Base-by-base conservation (phyloP, 2,113 vertebrate genomes). In the Callaeas wilsoni region DNA sequence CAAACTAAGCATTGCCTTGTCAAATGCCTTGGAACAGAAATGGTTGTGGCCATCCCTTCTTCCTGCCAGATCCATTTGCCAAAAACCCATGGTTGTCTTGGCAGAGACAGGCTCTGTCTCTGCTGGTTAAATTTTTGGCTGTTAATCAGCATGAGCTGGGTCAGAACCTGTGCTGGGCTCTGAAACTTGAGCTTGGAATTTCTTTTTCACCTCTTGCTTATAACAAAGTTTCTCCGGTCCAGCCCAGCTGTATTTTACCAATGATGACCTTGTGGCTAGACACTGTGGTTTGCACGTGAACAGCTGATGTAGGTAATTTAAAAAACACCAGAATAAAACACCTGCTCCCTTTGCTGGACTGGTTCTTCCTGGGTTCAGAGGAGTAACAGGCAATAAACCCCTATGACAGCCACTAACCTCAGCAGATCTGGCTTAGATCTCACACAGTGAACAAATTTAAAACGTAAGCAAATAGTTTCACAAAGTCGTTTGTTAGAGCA, bases 401-500 rank as follows among this genome's bases (percentile, higher is more conserved):
- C 5, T 35, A 33, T 63, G 56, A 78, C 26, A 88, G 79, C 35
- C 80, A 67, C 91, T 71, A 88, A 84, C 71, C 82, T 94, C 92
- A 93, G 75, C 85, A 91, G 91, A 73, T 91, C 93, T 67, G 87
- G 19, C 53, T 76, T 60, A 84, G 74, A 79, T 90, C 75, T 91
- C 42, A 11, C 55, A 59, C 59, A 80, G 37, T 35, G 59, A 94
- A 80, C 56, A 49, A 74, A 89, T 94, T 47, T 84, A 37, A 63
- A 81, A 41, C 29, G 23, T 83, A 93, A 96, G 90, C 63, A 93
- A 83, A 76, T 65, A 65, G 62, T 76, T 95, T 93, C 67, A 80
- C 87, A 55, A 91, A 91, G 82, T 83, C 5, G 1, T 73, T 73
- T 96, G 55, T 69, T 52, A 55, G 55, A 82, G 87, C 65, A 75